These are phyloP conservation scores for Helogale parvula DNA, from an alignment of 2,113 vertebrate species.

Conservation along the genomic window DNA sequence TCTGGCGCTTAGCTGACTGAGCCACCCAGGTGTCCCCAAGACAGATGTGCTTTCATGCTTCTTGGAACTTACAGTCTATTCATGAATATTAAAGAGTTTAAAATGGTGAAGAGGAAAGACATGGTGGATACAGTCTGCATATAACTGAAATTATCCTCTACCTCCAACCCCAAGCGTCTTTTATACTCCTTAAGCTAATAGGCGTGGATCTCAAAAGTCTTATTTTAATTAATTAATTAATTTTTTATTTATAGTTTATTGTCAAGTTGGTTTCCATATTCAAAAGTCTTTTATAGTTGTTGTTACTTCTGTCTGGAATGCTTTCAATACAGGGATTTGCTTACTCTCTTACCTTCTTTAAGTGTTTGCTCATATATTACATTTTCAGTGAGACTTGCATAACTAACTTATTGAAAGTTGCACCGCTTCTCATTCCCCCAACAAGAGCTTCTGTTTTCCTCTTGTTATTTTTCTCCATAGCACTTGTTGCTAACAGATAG, in stretches of 20 bases:
- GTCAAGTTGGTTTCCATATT: too few relatives aligned
- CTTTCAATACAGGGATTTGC: neutral
- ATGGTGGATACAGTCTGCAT: neutral
- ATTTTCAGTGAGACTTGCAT: neutral
- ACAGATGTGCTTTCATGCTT: neutral
- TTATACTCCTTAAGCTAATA: neutral
- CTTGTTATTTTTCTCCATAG: neutral
- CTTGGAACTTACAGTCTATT: neutral
- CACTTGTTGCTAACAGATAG: neutral
- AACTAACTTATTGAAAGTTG: neutral
- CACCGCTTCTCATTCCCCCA: neutral
- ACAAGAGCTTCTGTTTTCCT: neutral
- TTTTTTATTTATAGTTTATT: too few relatives aligned
- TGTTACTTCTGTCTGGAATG: slow-evolving; percentile 8
- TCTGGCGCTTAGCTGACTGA: too few relatives aligned
- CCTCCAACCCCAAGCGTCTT: neutral
- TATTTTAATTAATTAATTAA: neutral
- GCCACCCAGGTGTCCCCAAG: too few relatives aligned
- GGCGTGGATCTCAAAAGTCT: neutral
- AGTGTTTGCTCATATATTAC: neutral
- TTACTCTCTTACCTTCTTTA: neutral
- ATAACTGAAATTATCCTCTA: neutral
- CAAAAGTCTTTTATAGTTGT: neutral
- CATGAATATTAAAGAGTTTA: neutral
- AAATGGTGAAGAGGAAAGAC: neutral